These are phyloP conservation scores for Acrossocheilus fasciatus DNA, from an alignment of 2,797 vertebrate species.

Conservation along the genomic window DNA sequence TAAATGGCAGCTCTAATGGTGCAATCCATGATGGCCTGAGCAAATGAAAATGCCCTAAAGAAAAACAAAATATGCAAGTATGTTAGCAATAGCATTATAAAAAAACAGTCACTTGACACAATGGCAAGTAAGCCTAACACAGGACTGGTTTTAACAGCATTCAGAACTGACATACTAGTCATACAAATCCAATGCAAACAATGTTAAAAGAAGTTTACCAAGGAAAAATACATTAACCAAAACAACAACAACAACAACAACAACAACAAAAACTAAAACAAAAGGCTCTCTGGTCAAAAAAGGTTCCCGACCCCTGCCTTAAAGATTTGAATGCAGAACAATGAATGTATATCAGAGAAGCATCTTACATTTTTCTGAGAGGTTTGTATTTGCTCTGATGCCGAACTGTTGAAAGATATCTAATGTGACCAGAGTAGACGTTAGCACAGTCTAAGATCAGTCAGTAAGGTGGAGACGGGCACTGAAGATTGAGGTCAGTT, in stretches of 20 bases:
- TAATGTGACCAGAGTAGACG: neutral
- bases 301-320: neutral
- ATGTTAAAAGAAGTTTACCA: neutral
- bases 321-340: neutral
- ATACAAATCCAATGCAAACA: neutral
- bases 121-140: neutral
- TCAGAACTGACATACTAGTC: neutral
- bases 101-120: neutral
- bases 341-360: neutral
- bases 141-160: conserved; percentile 6
- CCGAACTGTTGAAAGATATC: neutral
- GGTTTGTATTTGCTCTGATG: neutral
- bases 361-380: neutral
- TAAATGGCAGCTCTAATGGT: conserved; percentile 38
- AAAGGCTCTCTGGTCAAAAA: too few relatives aligned
- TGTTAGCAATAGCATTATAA: conserved; percentile 8
- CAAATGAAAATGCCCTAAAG: conserved; percentile 42
- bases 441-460: neutral
- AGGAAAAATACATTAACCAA: too few relatives aligned
- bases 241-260: too few relatives aligned
- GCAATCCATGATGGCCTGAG: conserved; percentile 8
- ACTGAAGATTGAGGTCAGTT: conserved; percentile 30
- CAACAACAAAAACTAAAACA: too few relatives aligned
- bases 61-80: conserved; percentile 12
- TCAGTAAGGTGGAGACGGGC: conserved; percentile 9